These are phyloP conservation scores for Lepidocyrtinus sp. DNA, from an alignment of 2,888 invertebrate species.

Conservation along the genomic window DNA sequence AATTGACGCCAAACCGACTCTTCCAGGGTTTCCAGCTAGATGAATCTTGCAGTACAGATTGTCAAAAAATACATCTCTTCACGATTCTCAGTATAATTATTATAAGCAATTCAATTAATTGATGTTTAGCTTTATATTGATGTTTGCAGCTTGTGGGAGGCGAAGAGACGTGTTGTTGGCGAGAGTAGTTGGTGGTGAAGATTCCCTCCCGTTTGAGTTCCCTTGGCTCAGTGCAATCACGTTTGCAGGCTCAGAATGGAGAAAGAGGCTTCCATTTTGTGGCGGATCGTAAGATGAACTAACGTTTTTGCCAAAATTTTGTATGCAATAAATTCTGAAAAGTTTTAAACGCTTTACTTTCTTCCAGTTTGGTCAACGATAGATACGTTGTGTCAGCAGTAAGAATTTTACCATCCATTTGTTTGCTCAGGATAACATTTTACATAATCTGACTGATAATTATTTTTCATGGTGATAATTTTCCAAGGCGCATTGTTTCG, in stretches of 20 bases:
- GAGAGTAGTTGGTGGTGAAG: slow-evolving; percentile 22
- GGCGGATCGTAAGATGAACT: background rate
- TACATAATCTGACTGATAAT: background rate
- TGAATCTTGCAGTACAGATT: slow-evolving; percentile 11
- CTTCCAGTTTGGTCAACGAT: slow-evolving; percentile 24
- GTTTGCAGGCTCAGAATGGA: background rate
- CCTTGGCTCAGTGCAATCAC: slow-evolving; percentile 28
- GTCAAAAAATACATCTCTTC: too few species aligned
- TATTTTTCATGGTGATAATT: background rate
- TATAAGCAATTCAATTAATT: background rate
- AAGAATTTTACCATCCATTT: background rate
- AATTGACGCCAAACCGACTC: background rate
- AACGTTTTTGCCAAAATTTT: background rate
- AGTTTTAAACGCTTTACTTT: too few species aligned
- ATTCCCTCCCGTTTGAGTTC: slow-evolving; percentile 4
- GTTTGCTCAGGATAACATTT: background rate
- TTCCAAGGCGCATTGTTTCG: slow-evolving; percentile 20
- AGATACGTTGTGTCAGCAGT: slow-evolving; percentile 20
- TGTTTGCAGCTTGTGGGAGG: slow-evolving; percentile 15
- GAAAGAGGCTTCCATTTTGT: slow-evolving; percentile 14
- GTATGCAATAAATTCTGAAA: background rate
- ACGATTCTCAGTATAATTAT: too few species aligned
- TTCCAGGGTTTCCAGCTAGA: slow-evolving; percentile 17
- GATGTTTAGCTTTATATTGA: background rate
- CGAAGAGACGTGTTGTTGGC: slow-evolving; percentile 19